These are phyloP conservation scores for Papio anubis DNA, from an alignment of 2,113 vertebrate species.

Conservation along the genomic window DNA sequence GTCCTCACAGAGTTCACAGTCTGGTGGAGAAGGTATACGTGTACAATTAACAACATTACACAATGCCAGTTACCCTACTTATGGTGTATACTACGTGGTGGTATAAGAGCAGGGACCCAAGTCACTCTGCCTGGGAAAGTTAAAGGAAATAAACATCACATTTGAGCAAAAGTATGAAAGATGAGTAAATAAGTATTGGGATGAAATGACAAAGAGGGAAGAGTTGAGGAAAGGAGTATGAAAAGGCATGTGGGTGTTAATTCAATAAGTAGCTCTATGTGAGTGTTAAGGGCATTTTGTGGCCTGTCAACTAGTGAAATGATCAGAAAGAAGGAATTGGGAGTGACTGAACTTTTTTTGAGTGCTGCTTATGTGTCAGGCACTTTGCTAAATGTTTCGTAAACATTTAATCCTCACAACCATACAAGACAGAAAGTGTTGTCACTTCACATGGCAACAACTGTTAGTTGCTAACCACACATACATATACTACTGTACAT, in stretches of 20 bases:
- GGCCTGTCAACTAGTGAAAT: not conserved
- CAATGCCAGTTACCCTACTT: not conserved
- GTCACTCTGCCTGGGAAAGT: not conserved
- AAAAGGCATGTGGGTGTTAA: not conserved
- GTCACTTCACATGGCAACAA: not conserved
- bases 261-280: not conserved
- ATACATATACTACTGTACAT: not conserved
- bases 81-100: not conserved
- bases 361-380: not conserved
- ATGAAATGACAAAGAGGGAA: not conserved
- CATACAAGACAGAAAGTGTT: not conserved
- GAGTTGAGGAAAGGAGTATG: not conserved
- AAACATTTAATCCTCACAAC: conserved; percentile 1
- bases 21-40: not conserved
- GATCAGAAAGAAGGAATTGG: not conserved
- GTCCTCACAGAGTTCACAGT: not conserved
- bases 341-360: not conserved
- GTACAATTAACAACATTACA: not conserved
- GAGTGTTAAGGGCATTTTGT: not conserved
- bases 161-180: conserved; percentile 20
- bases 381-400: not conserved
- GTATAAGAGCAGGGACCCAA: not conserved
- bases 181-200: not conserved
- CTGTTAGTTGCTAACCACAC: not conserved
- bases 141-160: not conserved